These are phyloP conservation scores for Pyrrhosoma nymphula DNA, from an alignment of 2,888 invertebrate genomes.

Conservation along the genomic window DNA sequence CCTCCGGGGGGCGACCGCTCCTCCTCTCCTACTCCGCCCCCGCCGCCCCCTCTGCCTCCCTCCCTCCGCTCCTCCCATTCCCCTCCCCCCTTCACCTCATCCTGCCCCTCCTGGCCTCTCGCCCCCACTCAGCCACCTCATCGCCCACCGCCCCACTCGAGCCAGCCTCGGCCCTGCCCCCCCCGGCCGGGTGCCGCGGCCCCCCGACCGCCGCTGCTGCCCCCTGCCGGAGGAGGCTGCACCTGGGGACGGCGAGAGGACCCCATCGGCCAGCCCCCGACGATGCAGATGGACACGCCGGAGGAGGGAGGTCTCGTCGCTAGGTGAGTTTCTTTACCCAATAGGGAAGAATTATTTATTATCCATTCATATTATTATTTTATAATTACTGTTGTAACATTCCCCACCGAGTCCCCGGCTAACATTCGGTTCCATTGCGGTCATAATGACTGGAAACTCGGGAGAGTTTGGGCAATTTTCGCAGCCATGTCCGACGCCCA, in stretches of 20 bases:
- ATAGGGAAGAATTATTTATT: too few relatives aligned
- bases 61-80: neutral
- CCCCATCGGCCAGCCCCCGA: too few relatives aligned
- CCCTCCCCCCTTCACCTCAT: neutral
- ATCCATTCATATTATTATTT: too few relatives aligned
- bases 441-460: too few relatives aligned
- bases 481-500: too few relatives aligned
- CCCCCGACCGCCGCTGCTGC: neutral
- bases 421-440: too few relatives aligned
- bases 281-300: slow-evolving; percentile 34
- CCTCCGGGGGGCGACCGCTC: neutral
- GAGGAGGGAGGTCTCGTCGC: neutral
- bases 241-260: neutral
- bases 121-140: neutral
- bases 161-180: slow-evolving; percentile 40
- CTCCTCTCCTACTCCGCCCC: neutral
- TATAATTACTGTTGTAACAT: too few relatives aligned
- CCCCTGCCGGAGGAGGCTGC: neutral
- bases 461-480: too few relatives aligned
- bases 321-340: slow-evolving; percentile 11
- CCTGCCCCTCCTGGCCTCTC: neutral
- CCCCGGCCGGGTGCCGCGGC: slow-evolving; percentile 40
- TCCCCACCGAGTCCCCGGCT: too few relatives aligned
- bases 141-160: neutral
- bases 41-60: neutral